Evolutionary conservation across 2,888 invertebrate genomes (phyloP).

Genomic region (Tinea pellionella): DNA sequence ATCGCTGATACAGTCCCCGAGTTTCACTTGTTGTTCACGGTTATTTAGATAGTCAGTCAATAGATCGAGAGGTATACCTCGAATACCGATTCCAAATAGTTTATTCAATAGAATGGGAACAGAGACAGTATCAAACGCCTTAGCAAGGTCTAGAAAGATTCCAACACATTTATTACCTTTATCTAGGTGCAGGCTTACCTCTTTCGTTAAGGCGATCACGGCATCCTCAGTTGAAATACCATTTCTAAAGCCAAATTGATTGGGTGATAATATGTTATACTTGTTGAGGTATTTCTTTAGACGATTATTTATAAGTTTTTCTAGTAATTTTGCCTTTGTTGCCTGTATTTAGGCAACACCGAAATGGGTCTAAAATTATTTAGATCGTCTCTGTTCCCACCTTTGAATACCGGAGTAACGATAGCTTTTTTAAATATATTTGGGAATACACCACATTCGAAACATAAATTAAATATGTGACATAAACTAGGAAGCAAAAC

Average conservation of each 20-base stretch:
- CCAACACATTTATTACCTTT: not conserved
- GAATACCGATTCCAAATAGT: not conserved
- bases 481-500: no score
- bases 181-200: not conserved
- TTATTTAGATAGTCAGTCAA: not conserved
- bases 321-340: not conserved
- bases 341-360: not conserved
- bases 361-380: slow-evolving; percentile 15
- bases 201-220: not conserved
- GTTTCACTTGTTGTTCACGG: no score
- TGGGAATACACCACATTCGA: not conserved
- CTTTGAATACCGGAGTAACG: slow-evolving; percentile 16
- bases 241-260: not conserved
- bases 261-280: not conserved
- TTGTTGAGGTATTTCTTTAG: not conserved
- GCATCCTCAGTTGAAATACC: not conserved
- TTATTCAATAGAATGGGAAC: not conserved
- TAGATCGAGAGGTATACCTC: not conserved
- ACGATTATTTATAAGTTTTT: not conserved
- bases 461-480: no score
- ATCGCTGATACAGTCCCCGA: no score
- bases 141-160: not conserved
- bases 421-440: slow-evolving; percentile 16
- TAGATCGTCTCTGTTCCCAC: slow-evolving; percentile 13
- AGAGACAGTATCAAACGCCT: not conserved